Percentiles rank a stretch among this genome's conserved stretches.
phyloP scores from a whole-genome alignment of 2,888 invertebrate species.

The Mimumesa dahlbomi region DNA sequence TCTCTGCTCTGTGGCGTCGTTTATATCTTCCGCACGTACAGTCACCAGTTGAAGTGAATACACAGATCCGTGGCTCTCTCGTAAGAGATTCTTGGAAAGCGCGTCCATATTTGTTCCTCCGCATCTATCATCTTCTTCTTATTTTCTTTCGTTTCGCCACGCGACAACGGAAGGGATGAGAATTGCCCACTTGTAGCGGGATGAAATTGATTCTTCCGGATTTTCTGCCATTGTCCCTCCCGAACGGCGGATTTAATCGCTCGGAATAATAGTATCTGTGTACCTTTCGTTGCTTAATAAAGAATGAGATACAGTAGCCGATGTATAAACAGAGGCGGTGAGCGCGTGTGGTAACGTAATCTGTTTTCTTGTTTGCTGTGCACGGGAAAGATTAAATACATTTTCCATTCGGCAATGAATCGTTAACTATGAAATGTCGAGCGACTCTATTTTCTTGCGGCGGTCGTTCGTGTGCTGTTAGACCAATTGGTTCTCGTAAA shows the following conservation, averaged over 20 bases:
- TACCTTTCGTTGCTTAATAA: not conserved
- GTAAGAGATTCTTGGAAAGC: constrained; percentile 39
- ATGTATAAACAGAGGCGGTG: no score
- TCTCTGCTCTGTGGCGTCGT: constrained; percentile 68
- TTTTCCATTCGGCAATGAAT: no score
- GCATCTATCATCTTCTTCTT: constrained; percentile 46
- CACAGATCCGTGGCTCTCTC: constrained; percentile 64
- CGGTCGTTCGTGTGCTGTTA: no score
- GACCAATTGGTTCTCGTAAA: no score
- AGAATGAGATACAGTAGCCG: no score
- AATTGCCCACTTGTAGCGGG: constrained; percentile 43
- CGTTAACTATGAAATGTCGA: no score
- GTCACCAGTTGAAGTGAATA: constrained; percentile 66
- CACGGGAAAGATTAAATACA: no score
- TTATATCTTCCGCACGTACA: constrained; percentile 75
- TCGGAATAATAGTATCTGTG: constrained; percentile 18
- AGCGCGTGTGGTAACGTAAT: no score
- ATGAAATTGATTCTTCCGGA: constrained; percentile 39
- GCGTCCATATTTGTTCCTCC: constrained; percentile 52
- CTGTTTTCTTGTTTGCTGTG: no score
- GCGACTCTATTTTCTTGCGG: no score
- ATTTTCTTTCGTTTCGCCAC: constrained; percentile 14
- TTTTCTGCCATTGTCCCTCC: constrained; percentile 11
- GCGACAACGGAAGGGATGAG: constrained; percentile 30
- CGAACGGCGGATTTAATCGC: constrained; percentile 12